Percentiles rank a stretch among this genome's conserved stretches.
Evolutionary conservation across 2,797 vertebrate species (phyloP).

Genomic region (Clamator glandarius): DNA sequence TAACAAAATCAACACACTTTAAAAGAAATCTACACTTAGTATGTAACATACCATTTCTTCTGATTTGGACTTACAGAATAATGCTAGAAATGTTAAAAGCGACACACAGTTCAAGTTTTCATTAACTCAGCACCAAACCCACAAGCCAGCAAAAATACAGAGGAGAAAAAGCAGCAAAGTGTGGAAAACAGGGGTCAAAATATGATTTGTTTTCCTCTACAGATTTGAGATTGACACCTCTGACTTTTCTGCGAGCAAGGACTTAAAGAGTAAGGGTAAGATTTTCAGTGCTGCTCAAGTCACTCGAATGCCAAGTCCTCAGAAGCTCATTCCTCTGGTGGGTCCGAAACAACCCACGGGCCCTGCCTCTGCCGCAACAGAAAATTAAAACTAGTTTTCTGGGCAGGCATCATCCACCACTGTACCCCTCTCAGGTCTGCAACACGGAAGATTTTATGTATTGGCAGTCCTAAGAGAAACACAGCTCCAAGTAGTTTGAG

Average conservation of each 20-base stretch:
- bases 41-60: not conserved
- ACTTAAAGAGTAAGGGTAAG: not conserved
- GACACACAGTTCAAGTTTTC: not conserved
- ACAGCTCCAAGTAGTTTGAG: not conserved
- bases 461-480: not conserved
- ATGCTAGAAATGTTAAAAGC: not conserved
- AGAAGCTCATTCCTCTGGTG: not conserved
- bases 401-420: not conserved
- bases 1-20: not conserved
- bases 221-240: not conserved
- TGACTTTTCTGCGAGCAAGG: not conserved
- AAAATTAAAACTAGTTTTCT: not conserved
- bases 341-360: not conserved
- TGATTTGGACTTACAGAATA: not conserved
- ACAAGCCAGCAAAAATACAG: not conserved
- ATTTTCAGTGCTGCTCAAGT: not conserved
- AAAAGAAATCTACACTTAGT: not conserved
- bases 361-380: not conserved
- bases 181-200: not conserved
- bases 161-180: not conserved
- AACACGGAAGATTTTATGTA: not conserved
- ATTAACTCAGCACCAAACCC: not conserved
- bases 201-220: not conserved
- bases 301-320: fast-evolving
- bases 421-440: not conserved